A percentile compares a stretch with the other conserved stretches of the same genome.
phyloP scores from a whole-genome alignment of 2,113 vertebrate species.

The Heterochromis multidens region DNA sequence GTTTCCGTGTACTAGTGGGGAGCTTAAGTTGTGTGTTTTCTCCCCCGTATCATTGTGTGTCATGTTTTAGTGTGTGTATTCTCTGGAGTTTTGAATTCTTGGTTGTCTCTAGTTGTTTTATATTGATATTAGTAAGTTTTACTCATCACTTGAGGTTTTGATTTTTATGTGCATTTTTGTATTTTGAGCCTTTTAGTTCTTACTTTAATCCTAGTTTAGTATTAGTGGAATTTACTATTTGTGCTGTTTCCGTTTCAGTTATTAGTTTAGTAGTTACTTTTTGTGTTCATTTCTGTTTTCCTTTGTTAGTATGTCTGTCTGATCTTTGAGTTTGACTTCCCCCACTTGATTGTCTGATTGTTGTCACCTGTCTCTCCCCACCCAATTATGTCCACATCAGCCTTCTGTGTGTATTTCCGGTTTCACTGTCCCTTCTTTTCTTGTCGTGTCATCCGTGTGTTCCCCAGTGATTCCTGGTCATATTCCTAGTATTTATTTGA shows the following conservation, averaged over 20 bases:
- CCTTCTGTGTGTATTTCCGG: neutral
- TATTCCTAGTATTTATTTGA: neutral
- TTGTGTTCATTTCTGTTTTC: neutral
- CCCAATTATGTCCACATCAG: neutral
- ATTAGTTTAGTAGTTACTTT: neutral
- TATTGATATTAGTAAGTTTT: no score
- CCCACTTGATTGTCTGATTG: neutral
- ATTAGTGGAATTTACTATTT: fast-evolving
- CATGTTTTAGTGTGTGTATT: neutral
- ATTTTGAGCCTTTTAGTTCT: no score
- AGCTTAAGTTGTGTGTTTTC: neutral
- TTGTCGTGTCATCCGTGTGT: neutral
- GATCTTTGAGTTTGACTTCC: neutral
- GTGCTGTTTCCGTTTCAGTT: neutral
- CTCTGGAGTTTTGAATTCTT: no score
- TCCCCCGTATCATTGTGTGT: neutral
- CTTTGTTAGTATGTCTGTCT: neutral
- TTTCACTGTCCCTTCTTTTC: neutral
- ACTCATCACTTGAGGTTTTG: no score
- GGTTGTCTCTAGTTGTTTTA: no score
- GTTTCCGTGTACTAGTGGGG: neutral
- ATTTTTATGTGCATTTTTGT: no score
- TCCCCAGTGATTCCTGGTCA: neutral
- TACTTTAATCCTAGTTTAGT: neutral
- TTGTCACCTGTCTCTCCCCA: neutral